Base-by-base conservation (phyloP, 2,113 vertebrate species). In the Muscicapa adusta region DNA sequence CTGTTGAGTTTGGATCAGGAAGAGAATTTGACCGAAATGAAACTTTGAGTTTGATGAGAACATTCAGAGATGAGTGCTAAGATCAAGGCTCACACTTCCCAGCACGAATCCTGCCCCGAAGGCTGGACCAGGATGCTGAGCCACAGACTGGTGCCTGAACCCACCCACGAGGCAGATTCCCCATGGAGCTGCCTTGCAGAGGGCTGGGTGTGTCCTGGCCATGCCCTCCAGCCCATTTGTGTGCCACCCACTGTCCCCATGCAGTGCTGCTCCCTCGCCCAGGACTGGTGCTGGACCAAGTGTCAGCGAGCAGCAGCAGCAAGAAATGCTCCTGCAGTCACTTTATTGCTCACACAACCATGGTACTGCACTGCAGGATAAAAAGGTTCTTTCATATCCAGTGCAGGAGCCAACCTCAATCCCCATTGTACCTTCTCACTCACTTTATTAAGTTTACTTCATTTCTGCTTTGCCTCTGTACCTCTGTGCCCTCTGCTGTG, bases 401-500 rank as follows among this genome's bases (percentile, higher is more conserved):
- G 77, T 72, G 70, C 62, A 89, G 87, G 88, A 94, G 89, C 86
- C 94, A 93, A 65, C 48, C 83, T 95, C 89, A 93, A 90, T 94
- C 93, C 81, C 78, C 31, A 31, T 86, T 96, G 86, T 90, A 95
- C 85, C 86, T 91, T 91, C 87, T 88, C 94, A 78, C 75, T 96
- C 87, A 93, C 80, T 97, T 97, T 97, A 96, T 96, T 97, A 96
- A 93, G 96, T 97, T 97, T 96, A 94, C 95, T 96, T 97, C 91
- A 96, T 96, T 96, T 96, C 92, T 94, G 73, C 95, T 96, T 87
- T 93, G 91, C 91, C 77, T 91, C 88, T 93, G 88, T 95, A 96
- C 93, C 91, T 96, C 92, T 94, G 91, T 97, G 94, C 94, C 96
- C 96, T 97, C 94, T 96, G 91, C 86, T 95, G 93, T 97, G 96